Evolutionary conservation across 2,113 vertebrate genomes (phyloP).

Genomic region (Tachysurus fulvidraco): DNA sequence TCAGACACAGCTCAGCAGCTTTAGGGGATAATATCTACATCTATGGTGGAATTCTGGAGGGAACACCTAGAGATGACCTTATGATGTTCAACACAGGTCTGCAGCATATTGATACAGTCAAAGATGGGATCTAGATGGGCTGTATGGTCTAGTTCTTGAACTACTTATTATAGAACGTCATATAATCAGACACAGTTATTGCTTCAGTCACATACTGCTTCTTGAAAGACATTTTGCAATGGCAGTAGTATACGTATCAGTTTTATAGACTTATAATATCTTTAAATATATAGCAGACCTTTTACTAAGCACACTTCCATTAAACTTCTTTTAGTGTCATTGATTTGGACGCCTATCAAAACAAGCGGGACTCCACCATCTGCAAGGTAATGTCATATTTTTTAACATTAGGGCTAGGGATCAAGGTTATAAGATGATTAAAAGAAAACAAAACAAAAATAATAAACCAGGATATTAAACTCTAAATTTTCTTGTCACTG

Average conservation of each 20-base stretch:
- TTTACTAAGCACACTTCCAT: neutral
- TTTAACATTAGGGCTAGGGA: neutral
- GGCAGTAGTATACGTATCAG: neutral
- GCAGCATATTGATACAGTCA: neutral
- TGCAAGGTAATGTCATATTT: constrained; percentile 63
- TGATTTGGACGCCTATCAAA: constrained; percentile 74
- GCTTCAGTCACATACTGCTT: neutral
- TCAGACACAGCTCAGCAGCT: constrained; percentile 64
- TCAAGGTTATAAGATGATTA: neutral
- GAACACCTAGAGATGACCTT: constrained; percentile 62
- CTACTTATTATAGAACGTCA: neutral
- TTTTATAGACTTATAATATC: neutral
- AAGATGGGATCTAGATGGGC: neutral
- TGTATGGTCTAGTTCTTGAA: neutral
- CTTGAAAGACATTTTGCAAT: neutral
- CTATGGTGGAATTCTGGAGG: constrained; percentile 60
- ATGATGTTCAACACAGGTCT: constrained; percentile 74
- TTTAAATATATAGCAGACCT: neutral
- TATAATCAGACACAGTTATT: neutral
- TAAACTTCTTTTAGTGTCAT: constrained; percentile 61
- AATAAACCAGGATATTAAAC: neutral
- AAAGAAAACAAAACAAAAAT: neutral
- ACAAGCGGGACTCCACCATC: constrained; percentile 63
- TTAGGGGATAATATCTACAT: constrained; percentile 69
- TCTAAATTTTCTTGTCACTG: neutral